Base-by-base conservation (phyloP, 2,113 vertebrate species). In the Hippocampus barbouri region DNA sequence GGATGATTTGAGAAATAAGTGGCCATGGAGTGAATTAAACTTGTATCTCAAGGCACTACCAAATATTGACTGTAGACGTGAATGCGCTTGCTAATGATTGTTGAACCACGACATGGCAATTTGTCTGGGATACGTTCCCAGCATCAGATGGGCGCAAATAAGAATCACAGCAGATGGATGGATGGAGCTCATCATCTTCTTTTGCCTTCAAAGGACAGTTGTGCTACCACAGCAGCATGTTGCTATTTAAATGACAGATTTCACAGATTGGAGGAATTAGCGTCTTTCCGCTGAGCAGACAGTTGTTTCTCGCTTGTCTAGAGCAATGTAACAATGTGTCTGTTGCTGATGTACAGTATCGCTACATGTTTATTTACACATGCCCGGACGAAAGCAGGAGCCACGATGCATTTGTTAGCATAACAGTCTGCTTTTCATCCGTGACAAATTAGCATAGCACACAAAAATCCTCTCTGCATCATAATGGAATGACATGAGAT, bases 251-350 rank as follows among this genome's bases (percentile, higher is more conserved):
- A 62, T 20, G 5, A 38, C 60, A 62, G 6, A 62, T 62, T 62
- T 62, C 27, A 20, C 30, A 62, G 38, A 34, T 30, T 20, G 11
- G 27, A 57, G n/a, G n/a, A 57, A 10, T 57, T 57, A 23, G 54
- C 54, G n/a, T 8, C 54, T 25, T n/a, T 57, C 54, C 11, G n/a
- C n/a, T 23, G 21, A 54, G 49, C 15, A 21, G 20, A 54, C 53
- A 54, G 54, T 56, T 23, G 54, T n/a, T 56, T 56, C 21, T 11
- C 54, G 54, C 54, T 56, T 4, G 54, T 56, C 9, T 9, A 11
- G 77, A 82, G 80, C 77, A 76, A 75, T 74, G 70, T 83, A 76
- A 86, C 76, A 3, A 3, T 54, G 66, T 60, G 69, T 10, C 21
- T 38, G 34, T 38, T 38, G 34, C 34, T 38, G 34, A 38, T 5